Conservation (phyloP, 2,113 vertebrate species). For the Alethe castanea region DNA sequence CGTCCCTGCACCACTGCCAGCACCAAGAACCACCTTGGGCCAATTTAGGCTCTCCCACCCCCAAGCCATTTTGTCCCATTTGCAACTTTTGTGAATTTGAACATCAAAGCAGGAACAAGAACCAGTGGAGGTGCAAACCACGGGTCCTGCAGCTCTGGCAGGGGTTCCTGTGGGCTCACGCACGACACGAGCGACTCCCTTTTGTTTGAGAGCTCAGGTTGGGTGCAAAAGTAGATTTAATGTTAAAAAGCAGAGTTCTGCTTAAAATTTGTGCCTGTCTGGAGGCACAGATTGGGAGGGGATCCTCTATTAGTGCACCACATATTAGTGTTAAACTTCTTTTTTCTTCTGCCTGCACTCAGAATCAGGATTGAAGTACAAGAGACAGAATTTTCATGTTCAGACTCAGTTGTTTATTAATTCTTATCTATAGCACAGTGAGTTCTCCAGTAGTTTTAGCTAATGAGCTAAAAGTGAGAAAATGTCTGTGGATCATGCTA, state of each 20-base stretch:
- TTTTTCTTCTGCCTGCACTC: too few species aligned
- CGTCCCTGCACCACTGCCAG: neutral
- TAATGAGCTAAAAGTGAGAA: too few species aligned
- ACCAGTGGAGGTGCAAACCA: neutral
- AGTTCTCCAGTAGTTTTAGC: too few species aligned
- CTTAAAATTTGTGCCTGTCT: neutral
- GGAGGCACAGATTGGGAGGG: neutral
- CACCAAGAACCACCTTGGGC: neutral
- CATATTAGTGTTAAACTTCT: too few species aligned
- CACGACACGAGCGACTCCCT: fast-evolving
- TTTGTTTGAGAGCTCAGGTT: fast-evolving
- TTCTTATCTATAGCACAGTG: too few species aligned
- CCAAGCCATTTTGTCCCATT: neutral
- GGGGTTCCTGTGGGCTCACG: neutral
- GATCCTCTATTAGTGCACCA: neutral
- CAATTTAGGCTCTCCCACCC: constrained; percentile 1
- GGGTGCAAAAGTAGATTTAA: neutral
- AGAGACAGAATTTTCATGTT: too few species aligned
- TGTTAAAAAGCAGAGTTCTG: neutral
- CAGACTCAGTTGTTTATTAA: too few species aligned
- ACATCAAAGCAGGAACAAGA: constrained; percentile 28
- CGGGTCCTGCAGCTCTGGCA: neutral
- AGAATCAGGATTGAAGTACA: too few species aligned
- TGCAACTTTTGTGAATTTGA: neutral
- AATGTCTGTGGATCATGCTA: too few species aligned